Evolutionary conservation across 2,888 invertebrate species (phyloP), one percentile per base, ranked within the genome.

Genomic region (Artemia sinica): DNA sequence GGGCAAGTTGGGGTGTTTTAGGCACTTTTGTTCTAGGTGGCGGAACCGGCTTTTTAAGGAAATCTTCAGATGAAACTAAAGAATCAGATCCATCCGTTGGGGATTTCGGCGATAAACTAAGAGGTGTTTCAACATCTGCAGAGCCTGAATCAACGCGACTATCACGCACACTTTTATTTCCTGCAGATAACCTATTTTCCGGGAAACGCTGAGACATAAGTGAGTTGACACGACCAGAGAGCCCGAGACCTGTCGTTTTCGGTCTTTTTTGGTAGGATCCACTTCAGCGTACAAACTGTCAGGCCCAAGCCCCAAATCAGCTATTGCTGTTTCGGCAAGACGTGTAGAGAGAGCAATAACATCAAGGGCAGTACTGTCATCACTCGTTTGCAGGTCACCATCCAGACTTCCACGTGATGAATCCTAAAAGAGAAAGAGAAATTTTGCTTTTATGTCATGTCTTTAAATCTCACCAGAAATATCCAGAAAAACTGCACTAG

Each of bases 71-170:
- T 58, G 58, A 58, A 18, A 58, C 58, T 58, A 58, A 58, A 58
- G 58, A 58, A 28, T 74, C 74, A 70, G 75, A 73, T n/a, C 72
- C 74, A 69, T 75, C 75, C 69, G 73, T 74, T 71, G 78, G 77
- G 71, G 77, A 77, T 70, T 77, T 74, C 8, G 78, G 77, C 66
- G 77, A 76, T 49, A 77, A 72, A 71, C 75, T 76, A 69, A 75
- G 75, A 8, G 78, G 77, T 28, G 79, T 76, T 70, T 76, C 77
- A 73, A 75, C 74, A 72, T 75, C 77, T 71, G 80, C 81, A 66
- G 78, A 76, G 41, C 75, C 76, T 1, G 77, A 77, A 71, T 77
- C 77, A 50, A 76, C 75, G 52, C 75, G 73, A 5, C 77, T 76
- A 71, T 75, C 74, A 66, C 75, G 70, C 8, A 74, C 72, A 66